A percentile compares a stretch with the other conserved stretches of the same genome.
Conservation (phyloP, 2,113 vertebrate species). For the Gnathonemus echidnorhynchus region DNA sequence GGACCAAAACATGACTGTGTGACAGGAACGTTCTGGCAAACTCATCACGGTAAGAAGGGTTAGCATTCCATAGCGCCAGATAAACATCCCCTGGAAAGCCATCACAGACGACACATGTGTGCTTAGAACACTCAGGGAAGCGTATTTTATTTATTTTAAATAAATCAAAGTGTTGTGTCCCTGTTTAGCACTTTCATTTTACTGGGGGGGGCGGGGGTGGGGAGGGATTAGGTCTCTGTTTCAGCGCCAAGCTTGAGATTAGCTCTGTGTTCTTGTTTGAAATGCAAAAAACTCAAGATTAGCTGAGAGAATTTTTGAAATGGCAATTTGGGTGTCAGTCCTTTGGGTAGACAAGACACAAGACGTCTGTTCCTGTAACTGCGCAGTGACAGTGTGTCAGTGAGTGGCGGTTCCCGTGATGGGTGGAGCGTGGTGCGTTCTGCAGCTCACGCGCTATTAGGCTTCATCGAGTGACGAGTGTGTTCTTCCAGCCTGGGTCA, state of each 20-base stretch:
- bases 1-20: background rate
- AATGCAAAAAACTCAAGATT: slow-evolving; percentile 6
- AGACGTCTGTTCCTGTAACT: background rate
- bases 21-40: background rate
- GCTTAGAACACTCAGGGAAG: background rate
- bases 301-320: slow-evolving; percentile 4
- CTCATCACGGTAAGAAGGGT: background rate
- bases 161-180: background rate
- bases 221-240: background rate
- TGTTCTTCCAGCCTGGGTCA: background rate
- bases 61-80: background rate
- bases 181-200: background rate
- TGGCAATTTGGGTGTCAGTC: background rate
- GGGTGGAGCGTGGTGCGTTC: background rate
- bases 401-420: background rate
- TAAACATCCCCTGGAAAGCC: background rate
- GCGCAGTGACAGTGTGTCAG: background rate
- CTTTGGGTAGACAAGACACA: background rate
- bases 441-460: background rate
- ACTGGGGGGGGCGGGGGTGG: background rate
- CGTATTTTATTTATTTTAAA: background rate
- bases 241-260: background rate
- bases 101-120: background rate
- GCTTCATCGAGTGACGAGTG: background rate
- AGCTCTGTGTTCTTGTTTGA: background rate